Evolutionary conservation across 2,888 invertebrate species (phyloP).

Genomic region (Schrankia costaestrigalis): DNA sequence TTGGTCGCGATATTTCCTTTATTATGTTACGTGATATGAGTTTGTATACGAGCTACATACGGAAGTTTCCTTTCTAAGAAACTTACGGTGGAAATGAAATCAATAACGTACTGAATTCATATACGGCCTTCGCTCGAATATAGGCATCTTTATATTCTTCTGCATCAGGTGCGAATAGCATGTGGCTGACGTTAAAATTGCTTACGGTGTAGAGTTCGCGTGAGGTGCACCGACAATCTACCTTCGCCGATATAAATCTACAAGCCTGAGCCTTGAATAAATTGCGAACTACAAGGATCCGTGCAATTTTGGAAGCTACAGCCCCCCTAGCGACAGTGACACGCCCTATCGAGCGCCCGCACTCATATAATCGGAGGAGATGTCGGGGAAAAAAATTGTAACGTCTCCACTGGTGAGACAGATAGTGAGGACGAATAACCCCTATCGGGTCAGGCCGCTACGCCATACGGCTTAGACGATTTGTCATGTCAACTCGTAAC

Average conservation of each 20-base stretch:
- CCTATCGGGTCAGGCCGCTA: slow-evolving; percentile 17
- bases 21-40: slow-evolving; percentile 60
- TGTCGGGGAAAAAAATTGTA: too few relatives aligned
- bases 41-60: slow-evolving; percentile 30
- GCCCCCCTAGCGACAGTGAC: slow-evolving; percentile 28
- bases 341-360: slow-evolving; percentile 13
- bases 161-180: slow-evolving; percentile 41
- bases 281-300: slow-evolving; percentile 67
- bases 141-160: slow-evolving; percentile 47
- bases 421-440: slow-evolving; percentile 13
- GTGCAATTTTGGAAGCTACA: slow-evolving; percentile 46
- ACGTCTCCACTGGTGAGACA: too few relatives aligned
- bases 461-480: slow-evolving; percentile 52
- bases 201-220: slow-evolving; percentile 60
- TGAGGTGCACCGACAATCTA: slow-evolving; percentile 63
- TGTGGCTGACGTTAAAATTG: slow-evolving; percentile 61
- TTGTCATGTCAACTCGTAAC: slow-evolving; percentile 57
- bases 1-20: slow-evolving; percentile 45
- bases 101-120: slow-evolving; percentile 50
- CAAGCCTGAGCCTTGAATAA: slow-evolving; percentile 67
- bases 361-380: too few relatives aligned
- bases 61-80: slow-evolving; percentile 22
- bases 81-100: slow-evolving; percentile 44
- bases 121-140: slow-evolving; percentile 41
- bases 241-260: slow-evolving; percentile 73